These are phyloP conservation scores for Arctia plantaginis DNA, from an alignment of 2,888 invertebrate genomes.

Conservation along the genomic window DNA sequence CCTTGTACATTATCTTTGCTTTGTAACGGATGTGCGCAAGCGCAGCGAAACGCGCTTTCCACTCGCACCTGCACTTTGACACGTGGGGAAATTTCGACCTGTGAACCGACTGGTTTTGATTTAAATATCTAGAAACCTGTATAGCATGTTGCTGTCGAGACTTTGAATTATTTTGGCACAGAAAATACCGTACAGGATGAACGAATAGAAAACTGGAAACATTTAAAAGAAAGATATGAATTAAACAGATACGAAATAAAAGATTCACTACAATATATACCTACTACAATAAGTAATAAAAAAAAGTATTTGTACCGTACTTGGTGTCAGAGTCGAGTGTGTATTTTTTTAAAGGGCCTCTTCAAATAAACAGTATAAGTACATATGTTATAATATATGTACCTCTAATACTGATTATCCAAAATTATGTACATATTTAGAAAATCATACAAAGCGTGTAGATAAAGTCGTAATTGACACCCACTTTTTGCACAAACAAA, in stretches of 20 bases:
- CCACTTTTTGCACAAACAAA: background rate
- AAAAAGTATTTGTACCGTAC: background rate
- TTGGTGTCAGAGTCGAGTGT: background rate
- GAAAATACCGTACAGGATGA: slow-evolving; percentile 1
- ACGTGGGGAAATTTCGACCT: slow-evolving; percentile 51
- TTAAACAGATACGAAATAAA: background rate
- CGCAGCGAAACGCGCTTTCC: slow-evolving; percentile 75
- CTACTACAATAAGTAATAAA: too few species aligned
- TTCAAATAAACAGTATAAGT: background rate
- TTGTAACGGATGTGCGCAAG: slow-evolving; percentile 34
- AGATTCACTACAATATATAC: background rate
- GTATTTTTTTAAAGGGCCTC: background rate
- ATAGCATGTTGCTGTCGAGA: background rate
- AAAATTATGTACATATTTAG: background rate
- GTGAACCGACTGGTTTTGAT: slow-evolving; percentile 30
- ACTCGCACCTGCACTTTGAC: slow-evolving; percentile 73
- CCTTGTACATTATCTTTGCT: slow-evolving; percentile 24
- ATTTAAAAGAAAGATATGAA: background rate
- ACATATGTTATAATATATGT: background rate
- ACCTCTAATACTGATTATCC: background rate
- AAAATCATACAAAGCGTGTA: too few species aligned
- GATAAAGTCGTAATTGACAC: too few species aligned
- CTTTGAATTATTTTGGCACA: slow-evolving; percentile 11
- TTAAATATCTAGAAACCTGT: slow-evolving; percentile 20
- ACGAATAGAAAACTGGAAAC: background rate